Evolutionary conservation across 2,113 vertebrate species (phyloP), one percentile per base, ranked within the genome.

Genomic region (Oreotrochilus melanogaster): DNA sequence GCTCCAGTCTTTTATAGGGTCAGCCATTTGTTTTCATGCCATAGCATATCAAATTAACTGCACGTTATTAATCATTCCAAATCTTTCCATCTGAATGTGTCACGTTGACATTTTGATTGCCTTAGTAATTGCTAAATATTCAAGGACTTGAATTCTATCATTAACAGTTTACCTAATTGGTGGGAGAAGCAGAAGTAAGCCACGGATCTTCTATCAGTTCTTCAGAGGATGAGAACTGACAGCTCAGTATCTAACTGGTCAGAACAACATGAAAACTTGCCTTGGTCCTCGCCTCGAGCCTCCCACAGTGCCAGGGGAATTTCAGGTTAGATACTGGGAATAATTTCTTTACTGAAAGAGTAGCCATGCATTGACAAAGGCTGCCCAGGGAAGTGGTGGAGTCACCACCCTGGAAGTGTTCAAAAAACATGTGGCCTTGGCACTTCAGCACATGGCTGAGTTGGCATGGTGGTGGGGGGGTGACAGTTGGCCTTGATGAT

Each of bases 41-140:
- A 56, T 1, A 72, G 50, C 74, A 45, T 53, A 82, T 10, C 51
- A 82, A 64, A 73, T 69, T 78, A 88, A 79, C 62, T 61, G 37
- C 42, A 42, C 24, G 11, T 78, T 94, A 48, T 56, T 57, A 67
- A 47, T 61, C n/a, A 85, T 48, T 65, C 27, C 4, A 53, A 39
- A 47, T 23, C 73, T 78, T 95, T 89, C 90, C 30, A 81, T 79
- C 81, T 85, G 76, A 92, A 42, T 33, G 65, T 33, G 51, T 74
- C 81, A 91, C 45, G 56, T n/a, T 87, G 91, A 75, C 53, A 45
- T 72, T 92, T 83, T 82, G 61, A 75, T 80, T 82, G 70, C 90
- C 78, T 76, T 33, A 70, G 35, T 76, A 92, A 71, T 76, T 76
- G 50, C 61, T 82, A 74, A 88, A 84, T 66, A 86, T 73, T 78